Conservation (phyloP, 2,113 vertebrate species). For the Atractosteus spatula region DNA sequence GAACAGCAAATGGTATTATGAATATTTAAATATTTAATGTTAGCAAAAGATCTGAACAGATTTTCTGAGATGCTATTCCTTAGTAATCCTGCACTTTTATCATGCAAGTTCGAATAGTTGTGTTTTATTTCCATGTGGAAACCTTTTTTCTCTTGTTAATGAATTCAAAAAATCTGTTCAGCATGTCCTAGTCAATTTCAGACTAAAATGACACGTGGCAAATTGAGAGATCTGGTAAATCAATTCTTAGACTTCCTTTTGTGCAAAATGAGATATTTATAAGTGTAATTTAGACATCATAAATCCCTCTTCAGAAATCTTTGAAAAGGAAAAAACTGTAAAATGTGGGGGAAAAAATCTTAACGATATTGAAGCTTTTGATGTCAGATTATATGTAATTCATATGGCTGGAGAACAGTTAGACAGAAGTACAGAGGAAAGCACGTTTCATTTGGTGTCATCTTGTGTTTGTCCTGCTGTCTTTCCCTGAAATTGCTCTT, state of each 20-base stretch:
- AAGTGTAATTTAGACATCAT: not conserved
- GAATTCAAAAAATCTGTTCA: not conserved
- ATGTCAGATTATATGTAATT: conserved; percentile 23
- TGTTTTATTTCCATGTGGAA: conserved; percentile 34
- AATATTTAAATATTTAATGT: too few relatives aligned
- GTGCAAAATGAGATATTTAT: not conserved
- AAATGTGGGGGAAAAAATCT: not conserved
- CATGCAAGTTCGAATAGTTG: conserved; percentile 26
- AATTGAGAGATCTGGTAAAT: conserved; percentile 17
- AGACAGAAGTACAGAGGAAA: not conserved
- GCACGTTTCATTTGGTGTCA: conserved; percentile 22
- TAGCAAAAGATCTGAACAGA: too few relatives aligned
- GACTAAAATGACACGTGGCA: not conserved
- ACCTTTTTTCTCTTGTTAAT: conserved; percentile 23
- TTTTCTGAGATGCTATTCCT: conserved; percentile 2
- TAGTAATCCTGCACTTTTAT: conserved; percentile 24
- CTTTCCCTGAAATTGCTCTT: conserved; percentile 13
- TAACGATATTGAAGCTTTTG: conserved; percentile 25
- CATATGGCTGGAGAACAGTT: not conserved
- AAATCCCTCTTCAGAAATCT: not conserved
- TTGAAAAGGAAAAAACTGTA: not conserved
- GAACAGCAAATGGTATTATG: too few relatives aligned
- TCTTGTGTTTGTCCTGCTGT: conserved; percentile 18
- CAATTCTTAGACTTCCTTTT: not conserved
- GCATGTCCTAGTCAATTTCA: conserved; percentile 4